phyloP scores from a whole-genome alignment of 2,888 invertebrate species.

The Dolichomitus sp. region DNA sequence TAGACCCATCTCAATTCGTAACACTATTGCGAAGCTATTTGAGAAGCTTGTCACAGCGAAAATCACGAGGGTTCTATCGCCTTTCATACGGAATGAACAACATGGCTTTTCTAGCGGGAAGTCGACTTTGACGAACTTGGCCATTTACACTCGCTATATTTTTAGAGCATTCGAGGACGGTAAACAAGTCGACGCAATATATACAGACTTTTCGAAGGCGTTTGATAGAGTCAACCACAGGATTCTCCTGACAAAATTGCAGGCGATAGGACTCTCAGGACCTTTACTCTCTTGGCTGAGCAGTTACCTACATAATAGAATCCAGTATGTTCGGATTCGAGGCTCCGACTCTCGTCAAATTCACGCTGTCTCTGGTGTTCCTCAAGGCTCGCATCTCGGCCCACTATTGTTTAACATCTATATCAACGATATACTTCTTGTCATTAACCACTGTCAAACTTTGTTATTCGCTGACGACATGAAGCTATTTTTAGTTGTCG shows the following conservation, averaged over 20 bases:
- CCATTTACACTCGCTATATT: conserved; percentile 8
- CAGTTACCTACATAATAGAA: background rate
- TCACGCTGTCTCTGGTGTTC: background rate
- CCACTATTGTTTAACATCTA: background rate
- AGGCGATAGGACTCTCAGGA: background rate
- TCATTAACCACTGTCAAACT: background rate
- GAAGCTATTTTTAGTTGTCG: background rate
- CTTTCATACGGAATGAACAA: conserved; percentile 10
- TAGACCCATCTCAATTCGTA: conserved; percentile 24
- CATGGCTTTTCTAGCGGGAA: conserved; percentile 34
- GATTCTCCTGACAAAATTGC: background rate
- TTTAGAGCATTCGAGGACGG: background rate
- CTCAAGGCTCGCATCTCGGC: background rate
- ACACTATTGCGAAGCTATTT: conserved; percentile 33
- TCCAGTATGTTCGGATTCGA: background rate
- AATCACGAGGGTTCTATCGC: background rate
- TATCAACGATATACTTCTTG: background rate
- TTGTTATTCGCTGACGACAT: background rate
- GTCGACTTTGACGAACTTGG: conserved; percentile 35
- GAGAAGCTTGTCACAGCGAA: conserved; percentile 2
- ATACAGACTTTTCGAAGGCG: too few species aligned
- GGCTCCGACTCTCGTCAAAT: background rate
- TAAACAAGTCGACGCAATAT: too few species aligned
- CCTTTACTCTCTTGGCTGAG: background rate
- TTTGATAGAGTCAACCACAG: background rate